Base-by-base conservation (phyloP, 2,888 invertebrate genomes). In the Oxystoma pomonae region DNA sequence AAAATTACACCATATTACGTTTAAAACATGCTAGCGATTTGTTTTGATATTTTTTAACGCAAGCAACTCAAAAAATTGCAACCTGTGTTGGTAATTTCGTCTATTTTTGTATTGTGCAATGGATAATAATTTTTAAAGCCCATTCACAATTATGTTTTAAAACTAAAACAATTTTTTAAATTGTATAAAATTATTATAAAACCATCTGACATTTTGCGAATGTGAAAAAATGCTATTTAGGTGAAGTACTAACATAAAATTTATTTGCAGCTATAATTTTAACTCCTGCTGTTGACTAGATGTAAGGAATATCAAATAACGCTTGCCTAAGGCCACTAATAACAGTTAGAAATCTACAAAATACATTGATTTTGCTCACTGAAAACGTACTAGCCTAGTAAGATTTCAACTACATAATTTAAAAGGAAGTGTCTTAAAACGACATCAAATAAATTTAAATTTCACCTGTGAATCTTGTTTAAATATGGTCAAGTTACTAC, bases 101-200 rank as follows among this genome's bases (percentile, higher is more conserved):
- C n/a, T 57, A 53, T 60, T 19, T 63, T 53, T 19, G 53, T 83
- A 83, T 83, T 83, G 83, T 84, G 84, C 81, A 83, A 83, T 84
- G 83, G 84, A 84, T 83, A 83, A 81, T 79, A 78, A 76, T 79
- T 77, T 74, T 78, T 80, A 68, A 68, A 67, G 73, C 73, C 74
- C 76, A 73, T 75, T 72, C 74, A 73, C 74, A 74, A 19, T 53
- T n/a, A 16, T 53, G 35, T 35, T 35, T n/a, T n/a, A n/a, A n/a
- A n/a, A n/a, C n/a, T n/a, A n/a, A n/a, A n/a, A n/a, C n/a, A n/a
- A n/a, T n/a, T n/a, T n/a, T n/a, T n/a, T n/a, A n/a, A n/a, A n/a
- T n/a, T 12, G 12, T 35, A 35, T 35, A 35, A 7, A 7, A 35
- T 35, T 35, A 35, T 3, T 7, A 3, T 35, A 12, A 35, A 35